Evolutionary conservation across 1,140 invertebrate species (phyloP), one percentile per base, ranked within the genome.

Genomic region (Drosophila busckii): DNA sequence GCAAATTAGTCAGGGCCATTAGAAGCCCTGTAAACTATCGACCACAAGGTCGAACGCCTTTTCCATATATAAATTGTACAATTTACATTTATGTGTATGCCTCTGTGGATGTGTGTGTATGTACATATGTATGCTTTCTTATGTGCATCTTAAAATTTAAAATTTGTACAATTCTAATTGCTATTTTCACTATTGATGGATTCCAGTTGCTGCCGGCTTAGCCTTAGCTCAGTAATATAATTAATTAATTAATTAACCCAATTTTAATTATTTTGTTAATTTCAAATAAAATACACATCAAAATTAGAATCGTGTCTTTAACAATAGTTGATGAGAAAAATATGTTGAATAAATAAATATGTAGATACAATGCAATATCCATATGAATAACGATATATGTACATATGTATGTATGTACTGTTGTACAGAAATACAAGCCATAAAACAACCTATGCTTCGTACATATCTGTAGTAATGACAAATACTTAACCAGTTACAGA

Each of bases 161-260:
- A 40, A 26, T 15, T 15, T 23, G 25, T 6, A 25, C 8, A 2
- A 26, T 25, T 25, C 22, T 44, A 29, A 29, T 26, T 17, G 16
- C 16, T 31, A 44, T n/a, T 31, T 17, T 23, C 9, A 12, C 4
- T 31, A 19, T 44, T 17, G 9, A 40, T 9, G 17, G 15, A 29
- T 31, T 44, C 28, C 25, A 44, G 41, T 20, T 40, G 37, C 20
- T 26, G 23, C 23, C 23, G 37, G 23, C 37, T 40, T 26, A 26
- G 20, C 37, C 37, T 23, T 26, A 44, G 2, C 13, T 16, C n/a
- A n/a, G 12, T 44, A 44, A 44, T 7, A 29, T 9, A 2, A 26
- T 4, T 28, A 7, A 6, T 26, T 28, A 3, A 28, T 26, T 7
- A 7, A 9, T 6, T 26, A 17, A 9, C 7, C 3, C 10, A 41